Percentiles rank a stretch among this genome's conserved stretches.
These are phyloP conservation scores for Sebastes trivittatus DNA, from an alignment of 2,797 vertebrate genomes.

Conservation along the genomic window DNA sequence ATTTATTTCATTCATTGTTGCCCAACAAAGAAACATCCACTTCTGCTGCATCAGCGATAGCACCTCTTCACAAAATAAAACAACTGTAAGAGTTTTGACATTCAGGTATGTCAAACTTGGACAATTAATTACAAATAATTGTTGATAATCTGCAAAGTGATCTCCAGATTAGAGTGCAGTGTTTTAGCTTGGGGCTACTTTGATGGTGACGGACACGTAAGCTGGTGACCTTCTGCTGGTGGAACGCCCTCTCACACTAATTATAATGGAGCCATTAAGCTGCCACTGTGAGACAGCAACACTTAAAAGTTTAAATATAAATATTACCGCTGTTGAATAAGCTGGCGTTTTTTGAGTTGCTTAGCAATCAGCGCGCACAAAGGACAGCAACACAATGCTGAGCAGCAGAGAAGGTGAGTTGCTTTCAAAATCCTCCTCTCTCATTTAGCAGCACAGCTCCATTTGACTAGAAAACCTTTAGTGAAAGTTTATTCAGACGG, in stretches of 20 bases:
- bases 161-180: background rate
- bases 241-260: conserved; percentile 20
- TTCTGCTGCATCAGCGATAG: background rate
- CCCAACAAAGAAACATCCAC: background rate
- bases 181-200: too few relatives aligned
- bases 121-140: background rate
- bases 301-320: conserved; percentile 13
- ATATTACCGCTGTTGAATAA: conserved; percentile 6
- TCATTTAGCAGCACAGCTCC: background rate
- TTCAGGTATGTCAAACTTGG: background rate
- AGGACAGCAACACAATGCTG: conserved; percentile 9
- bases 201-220: background rate
- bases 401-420: background rate
- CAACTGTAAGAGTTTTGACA: background rate
- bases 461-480: conserved; percentile 18
- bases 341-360: conserved; percentile 25
- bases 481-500: conserved; percentile 10
- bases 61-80: background rate
- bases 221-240: conserved; percentile 24
- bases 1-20: background rate
- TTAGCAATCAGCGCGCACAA: conserved; percentile 13
- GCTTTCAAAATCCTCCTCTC: background rate
- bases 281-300: conserved; percentile 2
- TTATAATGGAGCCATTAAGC: conserved; percentile 29
- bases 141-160: background rate